Percentiles rank a stretch among this genome's conserved stretches.
These are phyloP conservation scores for Elanus axillaris DNA, from an alignment of 2,113 vertebrate species.

Conservation along the genomic window DNA sequence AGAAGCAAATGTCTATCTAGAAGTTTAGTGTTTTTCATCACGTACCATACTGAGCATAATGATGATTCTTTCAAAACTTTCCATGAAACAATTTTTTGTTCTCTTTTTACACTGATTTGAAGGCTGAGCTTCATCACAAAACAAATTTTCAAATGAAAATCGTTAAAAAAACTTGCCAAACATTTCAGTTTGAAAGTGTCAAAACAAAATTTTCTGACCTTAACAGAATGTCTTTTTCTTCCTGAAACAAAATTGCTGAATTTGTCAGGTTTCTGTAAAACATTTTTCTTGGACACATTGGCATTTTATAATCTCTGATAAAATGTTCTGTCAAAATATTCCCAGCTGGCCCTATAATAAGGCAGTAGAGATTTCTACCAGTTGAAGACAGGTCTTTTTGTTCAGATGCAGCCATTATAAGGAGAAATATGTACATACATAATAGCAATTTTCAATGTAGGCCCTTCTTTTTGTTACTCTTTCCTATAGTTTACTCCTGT, in stretches of 20 bases:
- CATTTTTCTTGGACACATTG: background rate
- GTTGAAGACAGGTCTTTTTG: background rate
- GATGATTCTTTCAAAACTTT: background rate
- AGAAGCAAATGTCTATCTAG: background rate
- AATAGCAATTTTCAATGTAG: background rate
- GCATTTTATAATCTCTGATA: constrained; percentile 40
- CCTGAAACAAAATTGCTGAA: background rate
- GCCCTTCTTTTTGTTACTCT: background rate
- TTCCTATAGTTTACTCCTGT: background rate
- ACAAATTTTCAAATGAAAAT: background rate
- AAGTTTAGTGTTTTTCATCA: background rate
- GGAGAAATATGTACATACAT: background rate
- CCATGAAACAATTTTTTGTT: background rate
- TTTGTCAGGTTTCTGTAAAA: constrained; percentile 46
- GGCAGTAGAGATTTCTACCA: constrained; percentile 1
- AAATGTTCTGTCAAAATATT: constrained; percentile 58
- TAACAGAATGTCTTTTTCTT: background rate
- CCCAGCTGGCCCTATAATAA: constrained; percentile 32
- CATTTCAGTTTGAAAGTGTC: constrained; percentile 23
- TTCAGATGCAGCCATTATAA: background rate
- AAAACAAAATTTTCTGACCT: constrained; percentile 49
- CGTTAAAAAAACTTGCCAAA: constrained; percentile 6
- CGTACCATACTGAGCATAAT: background rate
- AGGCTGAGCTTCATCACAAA: background rate
- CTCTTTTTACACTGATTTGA: background rate